Conservation (phyloP, 2,888 invertebrate genomes). For the Erynnis tages region DNA sequence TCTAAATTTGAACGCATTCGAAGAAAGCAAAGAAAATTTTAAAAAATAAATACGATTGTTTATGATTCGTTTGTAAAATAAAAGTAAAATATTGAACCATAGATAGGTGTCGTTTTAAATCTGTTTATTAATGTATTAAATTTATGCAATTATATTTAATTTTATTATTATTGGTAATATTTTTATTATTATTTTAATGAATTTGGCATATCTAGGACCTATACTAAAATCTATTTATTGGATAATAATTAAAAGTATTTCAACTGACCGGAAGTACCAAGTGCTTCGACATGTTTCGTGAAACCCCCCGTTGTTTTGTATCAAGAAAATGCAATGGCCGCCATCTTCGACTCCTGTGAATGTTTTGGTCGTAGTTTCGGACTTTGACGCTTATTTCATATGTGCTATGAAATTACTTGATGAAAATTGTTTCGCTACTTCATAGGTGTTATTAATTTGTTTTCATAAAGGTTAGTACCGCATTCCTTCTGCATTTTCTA, state of each 20-base stretch:
- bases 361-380: constrained; percentile 85
- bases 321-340: constrained; percentile 91
- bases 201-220: not conserved
- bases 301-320: constrained; percentile 85
- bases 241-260: not conserved
- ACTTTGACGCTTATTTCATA: constrained; percentile 70
- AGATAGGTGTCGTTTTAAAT: not conserved
- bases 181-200: not conserved
- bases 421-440: constrained; percentile 67
- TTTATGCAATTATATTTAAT: not conserved
- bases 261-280: constrained; percentile 60
- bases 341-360: constrained; percentile 92
- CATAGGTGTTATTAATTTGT: constrained; percentile 60
- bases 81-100: constrained; percentile 14
- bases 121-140: not conserved
- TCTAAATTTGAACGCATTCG: constrained; percentile 2
- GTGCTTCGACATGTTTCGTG: constrained; percentile 71
- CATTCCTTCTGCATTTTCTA: constrained; percentile 56
- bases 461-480: constrained; percentile 64
- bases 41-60: not conserved
- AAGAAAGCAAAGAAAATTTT: not conserved
- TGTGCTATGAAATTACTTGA: constrained; percentile 74
- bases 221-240: not conserved
- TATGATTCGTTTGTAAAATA: constrained; percentile 1
- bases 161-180: not conserved